Base-by-base conservation (phyloP, 2,113 vertebrate genomes). In the Phalacrocorax aristotelis region DNA sequence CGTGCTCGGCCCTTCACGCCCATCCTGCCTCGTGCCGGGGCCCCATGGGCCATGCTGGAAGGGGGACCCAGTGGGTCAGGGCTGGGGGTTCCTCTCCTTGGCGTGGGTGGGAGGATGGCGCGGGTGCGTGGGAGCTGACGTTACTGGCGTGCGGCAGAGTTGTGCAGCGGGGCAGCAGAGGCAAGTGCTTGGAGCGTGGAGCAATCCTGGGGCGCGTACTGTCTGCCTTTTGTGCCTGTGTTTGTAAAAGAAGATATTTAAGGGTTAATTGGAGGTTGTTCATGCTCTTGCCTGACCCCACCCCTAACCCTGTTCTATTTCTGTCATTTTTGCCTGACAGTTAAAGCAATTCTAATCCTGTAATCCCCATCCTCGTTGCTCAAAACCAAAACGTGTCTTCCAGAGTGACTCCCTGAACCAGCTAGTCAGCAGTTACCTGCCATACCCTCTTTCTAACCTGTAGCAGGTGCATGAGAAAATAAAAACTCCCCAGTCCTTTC, bases 261-360 rank as follows among this genome's bases (percentile, higher is more conserved):
- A 9, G 60, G 38, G 83, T 95, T 92, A 77, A 83, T 34, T 64
- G 69, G 80, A 19, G 61, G 48, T 21, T 19, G 13, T 25, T 61
- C 5, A 0, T 51, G 77, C 68, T 76, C 57, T 72, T 62, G 62
- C 75, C 65, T 96, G 88, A 87, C 88, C 95, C 83, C 75, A 44
- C 65, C 89, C 83, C 85, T 64, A 36, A 40, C 87, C 40, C 76
- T 89, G 78, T 83, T 89, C 95, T 85, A 91, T 77, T 96, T 96
- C 91, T 97, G 93, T 95, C 62, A 27, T 52, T 95, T 90, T 77
- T 91, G 42, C 75, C 75, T 69, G 92, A 7, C 76, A 65, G 91
- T 84, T 87, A 97, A 95, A 97, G 82, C 89, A 82, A 72, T 55
- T 93, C 66, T 95, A 93, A 97, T 93, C 88, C 92, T 90, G 15